Conservation (phyloP, 2,113 vertebrate genomes). For the Perca fluviatilis region DNA sequence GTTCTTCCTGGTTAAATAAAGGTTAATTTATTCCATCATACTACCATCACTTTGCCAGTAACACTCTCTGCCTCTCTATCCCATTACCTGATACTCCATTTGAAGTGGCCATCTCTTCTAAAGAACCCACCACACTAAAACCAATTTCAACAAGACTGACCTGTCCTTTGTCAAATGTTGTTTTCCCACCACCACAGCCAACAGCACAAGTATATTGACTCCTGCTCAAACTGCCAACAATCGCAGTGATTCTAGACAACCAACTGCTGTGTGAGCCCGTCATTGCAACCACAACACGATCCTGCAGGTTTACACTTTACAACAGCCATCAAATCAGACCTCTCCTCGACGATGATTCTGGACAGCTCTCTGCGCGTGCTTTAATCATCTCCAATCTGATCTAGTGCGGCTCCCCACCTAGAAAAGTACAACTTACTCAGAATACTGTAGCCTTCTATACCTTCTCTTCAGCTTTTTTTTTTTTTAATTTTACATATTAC, state of each 20-base stretch:
- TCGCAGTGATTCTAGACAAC: constrained; percentile 39
- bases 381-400: constrained; percentile 52
- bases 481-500: constrained; percentile 3
- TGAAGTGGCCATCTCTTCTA: background rate
- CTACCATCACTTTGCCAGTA: background rate
- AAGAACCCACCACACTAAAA: constrained; percentile 2
- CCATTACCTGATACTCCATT: background rate
- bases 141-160: constrained; percentile 16
- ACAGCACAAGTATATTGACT: constrained; percentile 10
- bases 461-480: constrained; percentile 17
- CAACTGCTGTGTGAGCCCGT: background rate
- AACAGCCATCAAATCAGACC: constrained; percentile 37
- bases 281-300: constrained; percentile 2
- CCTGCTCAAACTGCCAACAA: constrained; percentile 36
- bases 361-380: constrained; percentile 27
- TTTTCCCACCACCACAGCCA: constrained; percentile 20
- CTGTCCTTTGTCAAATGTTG: constrained; percentile 27
- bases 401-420: background rate
- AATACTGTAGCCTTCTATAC: background rate
- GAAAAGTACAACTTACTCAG: constrained; percentile 10
- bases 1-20: too few species aligned
- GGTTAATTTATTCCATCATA: background rate
- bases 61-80: background rate
- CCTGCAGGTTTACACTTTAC: constrained; percentile 26
- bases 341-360: constrained; percentile 9